Evolutionary conservation across 2,888 invertebrate genomes (phyloP).

Genomic region (Aspidiotus destructor): DNA sequence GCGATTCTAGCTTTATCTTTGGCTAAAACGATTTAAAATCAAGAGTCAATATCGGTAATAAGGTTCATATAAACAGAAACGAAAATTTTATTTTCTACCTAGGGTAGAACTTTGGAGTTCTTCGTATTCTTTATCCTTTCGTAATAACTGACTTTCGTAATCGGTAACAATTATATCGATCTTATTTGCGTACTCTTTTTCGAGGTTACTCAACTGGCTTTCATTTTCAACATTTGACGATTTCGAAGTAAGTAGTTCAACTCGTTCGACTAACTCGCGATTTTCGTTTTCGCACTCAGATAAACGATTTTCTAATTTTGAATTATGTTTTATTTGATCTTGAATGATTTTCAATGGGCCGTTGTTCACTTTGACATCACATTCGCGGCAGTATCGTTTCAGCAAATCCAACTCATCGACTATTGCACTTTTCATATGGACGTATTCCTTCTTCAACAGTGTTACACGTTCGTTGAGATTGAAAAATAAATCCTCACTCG

Average conservation of each 20-base stretch:
- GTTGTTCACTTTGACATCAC: background rate
- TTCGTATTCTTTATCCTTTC: conserved; percentile 31
- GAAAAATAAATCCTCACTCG: too few relatives aligned
- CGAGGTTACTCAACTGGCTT: conserved; percentile 28
- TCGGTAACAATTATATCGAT: conserved; percentile 32
- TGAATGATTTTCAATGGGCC: conserved; percentile 9
- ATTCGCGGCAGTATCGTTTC: conserved; percentile 8
- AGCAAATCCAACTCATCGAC: conserved; percentile 4
- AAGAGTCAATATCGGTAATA: background rate
- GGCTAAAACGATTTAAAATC: conserved; percentile 9
- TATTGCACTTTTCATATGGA: conserved; percentile 8
- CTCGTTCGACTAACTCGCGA: background rate
- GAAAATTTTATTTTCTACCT: background rate
- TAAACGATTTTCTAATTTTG: conserved; percentile 6
- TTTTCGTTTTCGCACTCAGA: conserved; percentile 14
- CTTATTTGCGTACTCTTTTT: conserved; percentile 37
- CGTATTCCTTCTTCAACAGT: conserved; percentile 6
- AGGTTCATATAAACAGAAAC: conserved; percentile 8
- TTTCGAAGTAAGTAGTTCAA: background rate
- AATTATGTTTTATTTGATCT: background rate
- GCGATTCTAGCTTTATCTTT: conserved; percentile 14
- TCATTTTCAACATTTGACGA: background rate
- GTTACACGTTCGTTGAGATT: too few relatives aligned
- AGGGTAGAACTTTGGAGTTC: background rate
- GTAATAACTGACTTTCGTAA: conserved; percentile 16